phyloP scores from a whole-genome alignment of 2,797 vertebrate species.

The Periparus ater region DNA sequence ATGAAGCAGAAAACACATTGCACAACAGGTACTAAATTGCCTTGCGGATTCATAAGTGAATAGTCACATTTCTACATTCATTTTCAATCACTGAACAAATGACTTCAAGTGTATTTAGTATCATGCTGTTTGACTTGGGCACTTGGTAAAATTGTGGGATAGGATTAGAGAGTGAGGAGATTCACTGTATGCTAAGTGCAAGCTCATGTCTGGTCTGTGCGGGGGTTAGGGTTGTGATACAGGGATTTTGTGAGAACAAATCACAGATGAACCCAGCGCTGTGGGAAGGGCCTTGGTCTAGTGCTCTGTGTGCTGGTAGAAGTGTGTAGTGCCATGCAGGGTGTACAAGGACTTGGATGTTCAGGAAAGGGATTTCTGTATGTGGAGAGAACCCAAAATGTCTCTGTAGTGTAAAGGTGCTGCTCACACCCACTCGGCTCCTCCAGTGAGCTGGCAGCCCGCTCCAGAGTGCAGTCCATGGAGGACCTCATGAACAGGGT shows the following conservation, averaged over 20 bases:
- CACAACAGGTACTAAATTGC: neutral
- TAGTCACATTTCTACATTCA: neutral
- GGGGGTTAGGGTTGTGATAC: neutral
- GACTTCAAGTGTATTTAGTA: neutral
- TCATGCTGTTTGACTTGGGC: neutral
- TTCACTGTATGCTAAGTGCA: accelerated
- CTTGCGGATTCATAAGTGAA: neutral
- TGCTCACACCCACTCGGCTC: accelerated
- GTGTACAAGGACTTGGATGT: neutral
- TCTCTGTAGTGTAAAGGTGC: neutral
- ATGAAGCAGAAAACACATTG: neutral
- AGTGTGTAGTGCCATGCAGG: neutral
- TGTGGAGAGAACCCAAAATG: neutral
- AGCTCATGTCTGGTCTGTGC: accelerated
- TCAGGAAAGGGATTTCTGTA: neutral
- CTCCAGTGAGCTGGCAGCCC: neutral
- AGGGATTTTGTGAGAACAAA: neutral
- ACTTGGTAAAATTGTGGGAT: neutral
- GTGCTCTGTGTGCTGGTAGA: neutral
- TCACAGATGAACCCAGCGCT: neutral
- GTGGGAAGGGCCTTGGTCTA: neutral
- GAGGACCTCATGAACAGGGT: neutral
- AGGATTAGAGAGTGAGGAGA: neutral
- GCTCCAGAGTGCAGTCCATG: accelerated
- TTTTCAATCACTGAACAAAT: neutral